phyloP scores from a whole-genome alignment of 2,797 vertebrate genomes.

The Paguma larvata region DNA sequence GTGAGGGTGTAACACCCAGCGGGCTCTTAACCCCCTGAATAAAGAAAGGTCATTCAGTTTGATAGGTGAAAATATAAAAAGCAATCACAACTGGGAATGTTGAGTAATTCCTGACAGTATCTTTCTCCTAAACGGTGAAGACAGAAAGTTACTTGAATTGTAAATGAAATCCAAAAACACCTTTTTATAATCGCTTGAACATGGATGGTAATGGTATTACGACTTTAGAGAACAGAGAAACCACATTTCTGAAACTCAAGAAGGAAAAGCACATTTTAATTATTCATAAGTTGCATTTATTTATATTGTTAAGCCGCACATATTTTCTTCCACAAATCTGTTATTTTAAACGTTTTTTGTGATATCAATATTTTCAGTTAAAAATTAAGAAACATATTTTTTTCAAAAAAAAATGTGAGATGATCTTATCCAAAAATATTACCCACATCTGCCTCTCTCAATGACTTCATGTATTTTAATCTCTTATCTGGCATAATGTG shows the following conservation, averaged over 20 bases:
- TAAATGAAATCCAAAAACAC: conserved; percentile 64
- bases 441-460: conserved; percentile 74
- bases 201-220: neutral
- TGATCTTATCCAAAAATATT: conserved; percentile 76
- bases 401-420: conserved; percentile 58
- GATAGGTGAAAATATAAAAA: neutral
- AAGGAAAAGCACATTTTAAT: conserved; percentile 68
- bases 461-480: conserved; percentile 45
- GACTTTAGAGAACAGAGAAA: conserved; percentile 62
- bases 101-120: neutral
- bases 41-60: neutral
- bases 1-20: neutral
- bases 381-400: conserved; percentile 79
- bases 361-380: conserved; percentile 84
- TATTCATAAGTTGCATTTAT: conserved; percentile 76
- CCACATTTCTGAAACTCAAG: conserved; percentile 62
- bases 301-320: conserved; percentile 73
- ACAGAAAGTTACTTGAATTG: conserved; percentile 41
- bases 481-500: neutral
- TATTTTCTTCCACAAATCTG: conserved; percentile 76
- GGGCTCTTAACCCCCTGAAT: neutral
- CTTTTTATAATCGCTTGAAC: conserved; percentile 31
- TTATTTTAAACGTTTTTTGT: conserved; percentile 80
- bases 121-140: neutral
- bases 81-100: neutral